Base-by-base conservation (phyloP, 2,888 invertebrate genomes). In the Orthosia gracilis region DNA sequence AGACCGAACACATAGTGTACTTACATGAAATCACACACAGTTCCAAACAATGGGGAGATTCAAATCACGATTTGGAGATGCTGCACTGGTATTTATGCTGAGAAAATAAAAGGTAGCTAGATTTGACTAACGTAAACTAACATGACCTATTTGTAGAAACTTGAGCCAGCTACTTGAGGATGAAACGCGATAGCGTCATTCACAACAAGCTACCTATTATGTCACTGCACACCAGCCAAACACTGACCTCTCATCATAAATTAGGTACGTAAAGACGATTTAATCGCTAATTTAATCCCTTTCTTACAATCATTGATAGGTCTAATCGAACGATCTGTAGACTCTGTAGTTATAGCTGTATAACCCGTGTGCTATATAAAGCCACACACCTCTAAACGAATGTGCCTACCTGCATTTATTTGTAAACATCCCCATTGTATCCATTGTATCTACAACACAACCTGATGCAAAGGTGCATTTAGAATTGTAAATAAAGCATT, bases 231-330 rank as follows among this genome's bases (percentile, higher is more conserved):
- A 58, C 31, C 62, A 31, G 18, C 23, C 45, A 50, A 78, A 62
- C 21, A 79, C 58, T 62, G 57, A 40, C 40, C 15, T 54, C 58
- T 73, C 80, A 58, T 79, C 72, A 61, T 58, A 58, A 57, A 52
- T 63, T 73, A 63, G 47, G 57, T 73, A 63, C 52, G 57, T 73
- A 40, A 52, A 52, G 18, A 59, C 13, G 18, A 40, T 79, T 50
- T 79, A 55, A 54, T 58, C 23, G 58, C 23, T 50, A 47, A 77
- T 68, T 78, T 23, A 74, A 76, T 64, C 47, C 58, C 18, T 49
- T 73, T 63, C 52, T 50, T 57, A 31, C n/a, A 73, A 73, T 58
- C 23, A 47, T 31, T 47, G 74, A 63, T 80, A 61, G 31, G 17
- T 52, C 15, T 71, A 71, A 75, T 49, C 80, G 21, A 49, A 54